Evolutionary conservation across 2,888 invertebrate genomes (phyloP), one percentile per base, ranked within the genome.

Genomic region (Amblyjoppa fuscipennis): DNA sequence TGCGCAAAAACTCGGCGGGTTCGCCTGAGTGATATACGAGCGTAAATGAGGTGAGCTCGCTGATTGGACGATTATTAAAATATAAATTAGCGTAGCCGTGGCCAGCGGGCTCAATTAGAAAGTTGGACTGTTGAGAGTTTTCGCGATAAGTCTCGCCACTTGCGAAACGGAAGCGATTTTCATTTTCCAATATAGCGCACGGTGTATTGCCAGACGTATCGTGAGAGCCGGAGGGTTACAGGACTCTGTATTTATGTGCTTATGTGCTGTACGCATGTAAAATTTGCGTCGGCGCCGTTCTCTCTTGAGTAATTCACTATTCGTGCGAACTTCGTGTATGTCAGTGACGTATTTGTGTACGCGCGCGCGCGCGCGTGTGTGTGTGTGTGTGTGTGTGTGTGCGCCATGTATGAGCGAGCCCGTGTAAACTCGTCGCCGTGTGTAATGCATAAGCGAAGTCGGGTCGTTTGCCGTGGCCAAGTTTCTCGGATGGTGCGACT

Each of bases 111-210:
- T 53, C 64, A 69, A 61, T 73, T 68, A 59, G 78, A 83, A 83
- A 83, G 83, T 61, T 49, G 11, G 9, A n/a, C 34, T 2, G 1
- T 45, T 13, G 5, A 20, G 25, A 68, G 3, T 66, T 74, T 76
- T 28, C 51, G n/a, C 59, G 28, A 51, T 61, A 41, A n/a, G 64
- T 13, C 34, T 13, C 59, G 59, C 1, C 34, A 83, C 34, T 78
- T 83, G 41, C 64, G 78, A 69, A 74, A 79, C 59, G 49, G 13
- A 78, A 38, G 45, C 53, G 61, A 83, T 74, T 74, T 64, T 79
- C 74, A 64, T 69, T 69, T 68, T 74, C 69, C 70, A 31, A 38
- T 68, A 77, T 45, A 56, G n/a, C 34, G 34, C 53, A 11, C 11
- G n/a, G 4, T 49, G 49, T 74, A 73, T 73, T 78, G 20, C 45